phyloP scores from a whole-genome alignment of 2,888 invertebrate genomes.

The Trimorus sp. region DNA sequence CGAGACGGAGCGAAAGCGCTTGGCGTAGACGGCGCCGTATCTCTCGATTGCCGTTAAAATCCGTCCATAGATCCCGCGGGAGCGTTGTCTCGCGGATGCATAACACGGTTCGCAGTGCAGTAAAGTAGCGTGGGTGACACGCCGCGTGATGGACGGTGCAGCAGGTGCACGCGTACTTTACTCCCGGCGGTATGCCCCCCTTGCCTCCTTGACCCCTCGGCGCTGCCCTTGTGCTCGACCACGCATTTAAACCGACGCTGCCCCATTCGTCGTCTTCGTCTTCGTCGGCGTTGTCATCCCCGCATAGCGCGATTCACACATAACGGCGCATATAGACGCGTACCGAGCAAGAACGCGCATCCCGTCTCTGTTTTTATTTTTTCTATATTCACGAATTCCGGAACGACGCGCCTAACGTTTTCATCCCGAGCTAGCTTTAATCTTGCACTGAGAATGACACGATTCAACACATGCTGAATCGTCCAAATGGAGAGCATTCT shows the following conservation, averaged over 20 bases:
- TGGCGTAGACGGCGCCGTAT: constrained; percentile 69
- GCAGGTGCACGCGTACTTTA: constrained; percentile 79
- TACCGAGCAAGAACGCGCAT: constrained; percentile 32
- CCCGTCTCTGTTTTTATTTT: constrained; percentile 64
- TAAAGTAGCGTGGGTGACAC: constrained; percentile 81
- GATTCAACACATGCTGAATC: constrained; percentile 61
- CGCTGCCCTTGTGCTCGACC: constrained; percentile 59
- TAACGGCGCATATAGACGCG: constrained; percentile 71
- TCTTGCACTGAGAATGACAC: constrained; percentile 56
- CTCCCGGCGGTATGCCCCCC: constrained; percentile 44
- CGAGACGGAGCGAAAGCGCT: not conserved
- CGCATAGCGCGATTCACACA: constrained; percentile 71
- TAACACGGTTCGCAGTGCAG: constrained; percentile 80
- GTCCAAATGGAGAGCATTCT: not conserved
- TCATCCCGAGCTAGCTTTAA: constrained; percentile 65
- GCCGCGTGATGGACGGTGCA: constrained; percentile 79
- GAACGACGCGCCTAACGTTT: constrained; percentile 63
- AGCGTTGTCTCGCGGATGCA: constrained; percentile 78
- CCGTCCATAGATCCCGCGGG: constrained; percentile 76
- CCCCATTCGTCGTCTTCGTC: constrained; percentile 50
- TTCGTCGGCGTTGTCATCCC: constrained; percentile 63
- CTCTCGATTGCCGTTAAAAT: constrained; percentile 78
- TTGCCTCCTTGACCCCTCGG: constrained; percentile 18
- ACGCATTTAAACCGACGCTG: constrained; percentile 70
- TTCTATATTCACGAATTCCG: constrained; percentile 57